Base-by-base conservation (phyloP, 2,113 vertebrate genomes). In the Solea solea region DNA sequence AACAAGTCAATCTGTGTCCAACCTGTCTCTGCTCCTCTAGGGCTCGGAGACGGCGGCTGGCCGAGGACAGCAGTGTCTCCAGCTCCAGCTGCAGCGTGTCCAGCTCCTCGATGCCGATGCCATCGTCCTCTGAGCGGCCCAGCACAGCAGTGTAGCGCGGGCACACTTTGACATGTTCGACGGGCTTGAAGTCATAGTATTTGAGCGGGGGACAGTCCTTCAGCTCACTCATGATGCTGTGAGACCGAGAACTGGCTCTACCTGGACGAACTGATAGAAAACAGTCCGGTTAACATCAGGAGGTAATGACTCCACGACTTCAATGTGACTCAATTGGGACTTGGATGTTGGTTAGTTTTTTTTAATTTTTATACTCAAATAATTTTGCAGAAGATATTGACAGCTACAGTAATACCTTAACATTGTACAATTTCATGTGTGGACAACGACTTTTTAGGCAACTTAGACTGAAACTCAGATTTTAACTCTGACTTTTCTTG, bases 1-100 rank as follows among this genome's bases (percentile, higher is more conserved):
- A 8, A 44, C 9, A 9, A 10, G 9, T 45, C 9, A 12, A 5
- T 3, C 2, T 39, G 0, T 13, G 9, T 64, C 74, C 12, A 62
- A 99, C 98, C 97, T 99, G 97, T 59, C 97, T 97, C 92, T 99
- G 97, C 0, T 98, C 96, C 87, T 99, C 98, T 53, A 99, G 80
- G 9, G 97, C 96, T 4, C 98, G 89, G 15, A 99, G 95, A 48
- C 98, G 95, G 50, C 98, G 94, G 77, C 94, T 99, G 52, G 97
- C 98, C 0, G 98, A 98, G 25, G 97, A 98, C 48, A 99, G 91
- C 40, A 99, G 93, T 0, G 97, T 99, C 91, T 99, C 98, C 78
- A 99, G 93, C 85, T 99, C 98, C 86, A 99, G 93, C 90, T 99
- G 98, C 78, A 99, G 90, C 0, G 98, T 99, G 87, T 99, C 98